phyloP scores from a whole-genome alignment of 2,113 vertebrate genomes.

The Tachysurus fulvidraco region DNA sequence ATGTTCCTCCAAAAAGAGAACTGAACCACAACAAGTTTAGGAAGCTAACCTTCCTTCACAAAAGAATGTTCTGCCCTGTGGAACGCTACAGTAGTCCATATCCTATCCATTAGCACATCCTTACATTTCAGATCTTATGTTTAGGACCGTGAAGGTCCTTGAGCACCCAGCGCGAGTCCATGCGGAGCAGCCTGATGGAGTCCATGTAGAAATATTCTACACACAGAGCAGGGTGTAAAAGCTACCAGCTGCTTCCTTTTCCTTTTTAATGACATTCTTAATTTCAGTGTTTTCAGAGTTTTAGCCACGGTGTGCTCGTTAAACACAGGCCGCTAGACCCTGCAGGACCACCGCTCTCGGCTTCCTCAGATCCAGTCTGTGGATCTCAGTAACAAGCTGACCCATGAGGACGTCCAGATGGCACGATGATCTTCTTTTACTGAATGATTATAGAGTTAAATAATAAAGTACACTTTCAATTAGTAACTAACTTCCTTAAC shows the following conservation, averaged over 20 bases:
- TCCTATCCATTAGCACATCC: not conserved
- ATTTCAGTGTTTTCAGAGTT: slow-evolving; percentile 11
- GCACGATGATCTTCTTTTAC: not conserved
- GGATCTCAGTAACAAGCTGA: slow-evolving; percentile 10
- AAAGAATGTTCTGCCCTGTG: not conserved
- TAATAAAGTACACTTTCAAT: not conserved
- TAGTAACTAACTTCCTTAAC: not conserved
- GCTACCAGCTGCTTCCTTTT: slow-evolving; percentile 11
- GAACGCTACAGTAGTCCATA: not conserved
- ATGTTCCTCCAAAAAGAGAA: not conserved
- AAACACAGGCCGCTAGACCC: not conserved
- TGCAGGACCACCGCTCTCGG: not conserved
- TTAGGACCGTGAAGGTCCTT: not conserved
- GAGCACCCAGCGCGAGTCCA: not conserved
- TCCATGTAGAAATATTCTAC: slow-evolving; percentile 4
- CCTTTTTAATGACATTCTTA: slow-evolving; percentile 1
- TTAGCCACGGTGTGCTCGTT: not conserved
- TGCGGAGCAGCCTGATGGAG: not conserved
- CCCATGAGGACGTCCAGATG: slow-evolving; percentile 29
- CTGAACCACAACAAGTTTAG: not conserved
- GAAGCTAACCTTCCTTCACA: not conserved
- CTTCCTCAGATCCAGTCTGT: slow-evolving; percentile 17
- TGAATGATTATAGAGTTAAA: not conserved
- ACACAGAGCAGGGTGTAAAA: not conserved
- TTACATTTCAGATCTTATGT: not conserved